A percentile compares a stretch with the other conserved stretches of the same genome.
These are phyloP conservation scores for Celastrina argiolus DNA, from an alignment of 2,888 invertebrate genomes.

Conservation along the genomic window DNA sequence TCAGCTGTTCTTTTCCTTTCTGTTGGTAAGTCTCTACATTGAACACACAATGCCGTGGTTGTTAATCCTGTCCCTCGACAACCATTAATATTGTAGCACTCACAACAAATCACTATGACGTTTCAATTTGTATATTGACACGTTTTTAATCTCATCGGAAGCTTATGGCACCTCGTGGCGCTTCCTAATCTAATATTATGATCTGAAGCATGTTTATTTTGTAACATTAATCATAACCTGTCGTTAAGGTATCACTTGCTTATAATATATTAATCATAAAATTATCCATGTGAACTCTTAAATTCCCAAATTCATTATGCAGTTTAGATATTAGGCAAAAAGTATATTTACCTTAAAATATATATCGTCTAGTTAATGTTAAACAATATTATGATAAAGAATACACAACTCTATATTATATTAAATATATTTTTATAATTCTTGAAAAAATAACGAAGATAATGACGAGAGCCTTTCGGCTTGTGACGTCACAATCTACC, in stretches of 20 bases:
- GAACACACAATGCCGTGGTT: background rate
- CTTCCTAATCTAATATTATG: background rate
- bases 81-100: conserved; percentile 44
- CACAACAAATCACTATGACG: conserved; percentile 71
- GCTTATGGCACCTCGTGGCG: conserved; percentile 45
- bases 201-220: conserved; percentile 34
- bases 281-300: no score
- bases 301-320: no score
- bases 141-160: conserved; percentile 72
- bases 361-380: no score
- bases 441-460: no score
- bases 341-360: no score
- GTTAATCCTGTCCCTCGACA: conserved; percentile 40
- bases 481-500: no score
- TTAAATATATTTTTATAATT: no score
- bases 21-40: background rate
- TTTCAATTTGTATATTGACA: conserved; percentile 74
- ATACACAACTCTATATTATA: no score
- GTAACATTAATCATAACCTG: conserved; percentile 66
- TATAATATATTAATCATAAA: background rate
- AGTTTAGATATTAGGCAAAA: no score
- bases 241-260: conserved; percentile 36
- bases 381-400: no score
- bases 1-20: background rate
- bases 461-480: no score